phyloP scores from a whole-genome alignment of 1,140 invertebrate species.

The Steinernema khuongi region DNA sequence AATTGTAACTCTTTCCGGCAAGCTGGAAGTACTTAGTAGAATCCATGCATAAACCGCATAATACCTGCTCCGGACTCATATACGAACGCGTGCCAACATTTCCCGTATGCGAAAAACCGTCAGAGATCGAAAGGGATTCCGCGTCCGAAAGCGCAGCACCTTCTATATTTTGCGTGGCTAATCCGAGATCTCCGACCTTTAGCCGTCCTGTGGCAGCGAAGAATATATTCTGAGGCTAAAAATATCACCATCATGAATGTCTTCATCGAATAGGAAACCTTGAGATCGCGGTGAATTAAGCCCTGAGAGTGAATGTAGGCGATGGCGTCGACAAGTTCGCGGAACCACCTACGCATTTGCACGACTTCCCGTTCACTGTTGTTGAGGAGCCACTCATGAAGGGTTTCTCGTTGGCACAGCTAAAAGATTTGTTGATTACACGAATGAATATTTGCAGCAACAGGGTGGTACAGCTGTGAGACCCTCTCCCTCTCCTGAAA shows the following conservation, averaged over 20 bases:
- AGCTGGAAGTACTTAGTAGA: constrained; percentile 48
- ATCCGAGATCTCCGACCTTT: constrained; percentile 92
- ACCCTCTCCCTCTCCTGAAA: no score
- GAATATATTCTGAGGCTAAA: constrained; percentile 87
- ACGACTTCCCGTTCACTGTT: constrained; percentile 19
- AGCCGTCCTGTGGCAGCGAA: constrained; percentile 78
- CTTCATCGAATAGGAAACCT: constrained; percentile 64
- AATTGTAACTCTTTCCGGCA: constrained; percentile 72
- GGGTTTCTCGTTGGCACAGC: constrained; percentile 77
- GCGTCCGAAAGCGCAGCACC: background rate
- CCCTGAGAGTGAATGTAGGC: constrained; percentile 85
- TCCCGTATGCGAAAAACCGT: constrained; percentile 65
- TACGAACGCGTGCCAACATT: constrained; percentile 83
- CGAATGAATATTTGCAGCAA: no score
- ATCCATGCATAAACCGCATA: constrained; percentile 9
- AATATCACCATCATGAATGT: constrained; percentile 35
- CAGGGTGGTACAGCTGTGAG: no score
- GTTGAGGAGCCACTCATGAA: constrained; percentile 76
- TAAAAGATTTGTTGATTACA: no score
- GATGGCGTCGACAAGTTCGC: constrained; percentile 85
- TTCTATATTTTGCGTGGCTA: constrained; percentile 70
- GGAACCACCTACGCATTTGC: constrained; percentile 65
- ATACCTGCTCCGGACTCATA: constrained; percentile 90
- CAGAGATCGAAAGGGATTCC: constrained; percentile 21
- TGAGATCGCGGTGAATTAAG: constrained; percentile 87